phyloP scores from a whole-genome alignment of 37 sponge, comb jelly and placozoan genomes.

The Beroe ovata region DNA sequence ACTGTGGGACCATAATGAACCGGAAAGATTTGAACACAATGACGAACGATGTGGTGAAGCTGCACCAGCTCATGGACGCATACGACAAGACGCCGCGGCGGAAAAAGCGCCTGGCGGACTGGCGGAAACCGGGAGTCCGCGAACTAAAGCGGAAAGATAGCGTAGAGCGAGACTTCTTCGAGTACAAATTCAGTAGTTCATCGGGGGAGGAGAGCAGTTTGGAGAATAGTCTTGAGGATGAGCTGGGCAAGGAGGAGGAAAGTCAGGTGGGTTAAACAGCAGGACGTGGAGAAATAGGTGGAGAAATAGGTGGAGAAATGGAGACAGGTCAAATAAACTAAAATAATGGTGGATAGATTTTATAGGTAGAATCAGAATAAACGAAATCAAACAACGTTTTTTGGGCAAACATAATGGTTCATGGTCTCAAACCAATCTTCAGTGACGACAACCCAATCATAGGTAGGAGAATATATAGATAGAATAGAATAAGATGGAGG shows the following conservation, averaged over 20 bases:
- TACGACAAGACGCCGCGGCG: constrained; percentile 8
- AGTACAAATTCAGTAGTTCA: neutral
- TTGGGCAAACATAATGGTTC: too few relatives aligned
- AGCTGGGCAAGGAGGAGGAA: neutral
- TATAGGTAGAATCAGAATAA: too few relatives aligned
- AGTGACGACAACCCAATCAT: too few relatives aligned
- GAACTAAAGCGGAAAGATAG: constrained; percentile 12
- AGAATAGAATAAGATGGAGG: too few relatives aligned
- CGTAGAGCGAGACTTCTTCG: neutral
- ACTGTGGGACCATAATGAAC: neutral
- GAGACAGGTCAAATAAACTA: too few relatives aligned
- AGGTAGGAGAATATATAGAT: too few relatives aligned
- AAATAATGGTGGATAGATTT: too few relatives aligned
- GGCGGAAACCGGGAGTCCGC: constrained; percentile 14
- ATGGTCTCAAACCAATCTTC: too few relatives aligned
- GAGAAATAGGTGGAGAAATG: neutral
- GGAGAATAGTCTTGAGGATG: neutral
- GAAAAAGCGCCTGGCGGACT: constrained; percentile 11
- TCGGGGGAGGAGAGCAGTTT: neutral
- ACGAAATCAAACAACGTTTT: too few relatives aligned
- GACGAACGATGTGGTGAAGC: constrained; percentile 45
- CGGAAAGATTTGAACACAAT: neutral
- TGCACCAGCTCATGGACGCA: constrained; percentile 17
- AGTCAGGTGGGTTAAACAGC: neutral
- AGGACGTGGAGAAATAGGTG: neutral